Conservation (phyloP, 2,888 invertebrate genomes). For the Lepidocyrtoides sp. region DNA sequence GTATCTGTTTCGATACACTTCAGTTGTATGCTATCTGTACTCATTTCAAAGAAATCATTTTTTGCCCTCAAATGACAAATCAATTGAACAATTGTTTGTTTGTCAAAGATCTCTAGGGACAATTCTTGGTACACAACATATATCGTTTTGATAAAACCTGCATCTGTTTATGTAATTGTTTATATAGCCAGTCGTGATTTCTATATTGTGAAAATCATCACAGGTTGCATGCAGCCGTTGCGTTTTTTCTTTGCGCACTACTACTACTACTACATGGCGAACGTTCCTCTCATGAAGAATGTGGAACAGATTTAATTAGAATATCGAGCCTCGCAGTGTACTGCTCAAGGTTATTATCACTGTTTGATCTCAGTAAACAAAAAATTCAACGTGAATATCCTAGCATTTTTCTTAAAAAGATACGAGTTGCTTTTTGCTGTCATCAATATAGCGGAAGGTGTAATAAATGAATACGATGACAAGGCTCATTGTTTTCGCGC, state of each 20-base stretch:
- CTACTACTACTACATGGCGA: too few relatives aligned
- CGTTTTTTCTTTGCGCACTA: too few relatives aligned
- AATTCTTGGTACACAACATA: too few relatives aligned
- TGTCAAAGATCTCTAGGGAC: too few relatives aligned
- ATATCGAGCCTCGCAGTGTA: conserved; percentile 48
- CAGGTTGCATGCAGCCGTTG: neutral
- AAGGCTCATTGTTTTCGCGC: neutral
- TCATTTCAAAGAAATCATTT: neutral
- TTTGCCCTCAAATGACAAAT: neutral
- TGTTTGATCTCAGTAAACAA: neutral
- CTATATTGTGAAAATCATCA: neutral
- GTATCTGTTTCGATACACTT: too few relatives aligned
- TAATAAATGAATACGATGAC: neutral
- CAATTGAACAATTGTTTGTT: neutral
- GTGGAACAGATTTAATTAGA: conserved; percentile 50
- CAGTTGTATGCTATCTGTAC: neutral
- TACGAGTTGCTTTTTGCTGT: neutral
- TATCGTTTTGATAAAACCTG: too few relatives aligned
- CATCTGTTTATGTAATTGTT: too few relatives aligned
- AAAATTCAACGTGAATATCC: conserved; percentile 11
- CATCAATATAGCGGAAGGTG: neutral
- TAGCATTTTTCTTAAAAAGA: neutral
- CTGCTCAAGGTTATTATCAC: conserved; percentile 58
- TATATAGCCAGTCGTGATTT: neutral
- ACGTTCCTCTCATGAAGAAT: neutral